Conservation (phyloP, 2,113 vertebrate genomes). For the Mungos mungo region DNA sequence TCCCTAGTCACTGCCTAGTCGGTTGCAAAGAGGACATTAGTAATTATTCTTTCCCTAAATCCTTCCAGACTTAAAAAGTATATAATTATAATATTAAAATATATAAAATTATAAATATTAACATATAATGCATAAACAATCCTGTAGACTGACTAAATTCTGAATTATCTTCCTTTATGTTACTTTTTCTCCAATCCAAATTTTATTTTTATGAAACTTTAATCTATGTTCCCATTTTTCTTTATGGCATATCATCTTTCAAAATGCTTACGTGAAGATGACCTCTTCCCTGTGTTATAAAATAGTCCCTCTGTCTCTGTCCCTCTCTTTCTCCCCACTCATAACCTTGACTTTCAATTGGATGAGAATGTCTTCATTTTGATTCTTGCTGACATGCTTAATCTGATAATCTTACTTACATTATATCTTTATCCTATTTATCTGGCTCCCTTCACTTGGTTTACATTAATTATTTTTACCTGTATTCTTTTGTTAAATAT, state of each 20-base stretch:
- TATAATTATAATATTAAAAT: not conserved
- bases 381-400: not conserved
- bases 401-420: not conserved
- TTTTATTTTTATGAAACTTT: slow-evolving; percentile 32
- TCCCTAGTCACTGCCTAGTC: not conserved
- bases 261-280: not conserved
- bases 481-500: not conserved
- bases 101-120: not conserved
- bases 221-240: not conserved
- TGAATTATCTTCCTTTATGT: not conserved
- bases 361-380: slow-evolving; percentile 25
- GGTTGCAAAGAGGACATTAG: not conserved
- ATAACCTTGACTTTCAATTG: not conserved
- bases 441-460: not conserved
- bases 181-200: not conserved
- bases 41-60: not conserved
- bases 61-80: not conserved
- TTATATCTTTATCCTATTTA: slow-evolving; percentile 1
- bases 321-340: not conserved
- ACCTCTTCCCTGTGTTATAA: not conserved
- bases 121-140: not conserved
- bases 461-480: not conserved
- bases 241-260: not conserved
- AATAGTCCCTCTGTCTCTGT: not conserved
- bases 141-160: not conserved